A percentile compares a stretch with the other conserved stretches of the same genome.
Evolutionary conservation across 2,113 vertebrate species (phyloP).

Genomic region (Hemiscyllium ocellatum): DNA sequence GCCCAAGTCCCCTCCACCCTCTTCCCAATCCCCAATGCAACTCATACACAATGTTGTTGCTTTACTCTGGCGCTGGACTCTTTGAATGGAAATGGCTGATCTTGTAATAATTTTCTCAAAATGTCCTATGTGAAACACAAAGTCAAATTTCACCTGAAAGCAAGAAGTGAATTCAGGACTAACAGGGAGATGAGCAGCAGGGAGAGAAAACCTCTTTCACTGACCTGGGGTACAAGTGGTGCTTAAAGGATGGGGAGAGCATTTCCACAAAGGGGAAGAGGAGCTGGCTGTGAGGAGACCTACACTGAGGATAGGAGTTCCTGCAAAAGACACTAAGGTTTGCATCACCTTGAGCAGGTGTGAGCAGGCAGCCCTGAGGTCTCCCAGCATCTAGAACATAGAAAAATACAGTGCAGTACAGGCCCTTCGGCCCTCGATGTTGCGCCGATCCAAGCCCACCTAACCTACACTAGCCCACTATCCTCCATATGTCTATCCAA

Average conservation of each 20-base stretch:
- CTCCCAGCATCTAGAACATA: no score
- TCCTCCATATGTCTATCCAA: no score
- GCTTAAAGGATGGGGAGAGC: not conserved
- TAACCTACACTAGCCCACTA: no score
- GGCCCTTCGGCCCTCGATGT: no score
- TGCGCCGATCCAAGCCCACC: no score
- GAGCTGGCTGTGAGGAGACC: not conserved
- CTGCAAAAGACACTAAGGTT: not conserved
- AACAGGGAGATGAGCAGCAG: not conserved
- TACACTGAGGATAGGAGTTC: not conserved
- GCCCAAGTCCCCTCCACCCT: not conserved
- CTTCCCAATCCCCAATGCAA: not conserved
- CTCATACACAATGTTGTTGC: not conserved
- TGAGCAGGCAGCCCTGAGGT: no score
- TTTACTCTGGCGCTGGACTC: not conserved
- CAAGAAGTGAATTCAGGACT: not conserved
- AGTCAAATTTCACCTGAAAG: not conserved
- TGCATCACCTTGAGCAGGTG: not conserved
- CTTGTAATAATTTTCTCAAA: not conserved
- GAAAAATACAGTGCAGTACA: no score
- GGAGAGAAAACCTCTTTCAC: not conserved
- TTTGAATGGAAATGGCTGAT: not conserved
- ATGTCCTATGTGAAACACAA: not conserved
- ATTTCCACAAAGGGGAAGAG: not conserved
- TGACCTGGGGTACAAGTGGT: not conserved